Percentiles rank a stretch among this genome's conserved stretches.
Evolutionary conservation across 2,797 vertebrate genomes (phyloP).

Genomic region (Pelochelys cantorii): DNA sequence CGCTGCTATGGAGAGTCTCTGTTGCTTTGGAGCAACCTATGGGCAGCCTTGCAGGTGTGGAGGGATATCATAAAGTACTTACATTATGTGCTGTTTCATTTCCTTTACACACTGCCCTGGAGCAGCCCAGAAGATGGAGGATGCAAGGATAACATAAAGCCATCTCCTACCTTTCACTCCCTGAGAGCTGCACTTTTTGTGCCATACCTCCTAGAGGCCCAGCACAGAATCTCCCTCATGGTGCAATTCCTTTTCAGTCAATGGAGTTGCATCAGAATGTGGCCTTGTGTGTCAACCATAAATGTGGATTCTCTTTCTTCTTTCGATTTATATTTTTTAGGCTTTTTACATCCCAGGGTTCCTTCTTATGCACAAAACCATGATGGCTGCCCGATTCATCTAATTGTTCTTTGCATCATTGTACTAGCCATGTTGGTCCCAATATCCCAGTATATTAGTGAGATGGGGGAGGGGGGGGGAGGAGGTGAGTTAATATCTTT

Average conservation of each 20-base stretch:
- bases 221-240: neutral
- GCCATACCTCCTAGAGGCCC: neutral
- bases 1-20: neutral
- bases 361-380: neutral
- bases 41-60: too few relatives aligned
- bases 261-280: neutral
- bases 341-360: neutral
- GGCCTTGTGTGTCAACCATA: neutral
- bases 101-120: neutral
- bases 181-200: neutral
- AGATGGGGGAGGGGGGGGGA: neutral
- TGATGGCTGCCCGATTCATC: neutral
- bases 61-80: neutral
- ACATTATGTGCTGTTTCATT: neutral
- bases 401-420: neutral
- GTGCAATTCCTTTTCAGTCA: neutral
- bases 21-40: neutral
- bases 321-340: neutral
- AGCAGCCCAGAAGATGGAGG: neutral
- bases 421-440: neutral
- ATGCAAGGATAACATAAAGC: neutral
- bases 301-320: neutral
- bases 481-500: neutral
- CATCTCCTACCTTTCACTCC: neutral
- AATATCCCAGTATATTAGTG: neutral